Conservation (phyloP, 2,888 invertebrate genomes). For the Xestia sexstrigata region DNA sequence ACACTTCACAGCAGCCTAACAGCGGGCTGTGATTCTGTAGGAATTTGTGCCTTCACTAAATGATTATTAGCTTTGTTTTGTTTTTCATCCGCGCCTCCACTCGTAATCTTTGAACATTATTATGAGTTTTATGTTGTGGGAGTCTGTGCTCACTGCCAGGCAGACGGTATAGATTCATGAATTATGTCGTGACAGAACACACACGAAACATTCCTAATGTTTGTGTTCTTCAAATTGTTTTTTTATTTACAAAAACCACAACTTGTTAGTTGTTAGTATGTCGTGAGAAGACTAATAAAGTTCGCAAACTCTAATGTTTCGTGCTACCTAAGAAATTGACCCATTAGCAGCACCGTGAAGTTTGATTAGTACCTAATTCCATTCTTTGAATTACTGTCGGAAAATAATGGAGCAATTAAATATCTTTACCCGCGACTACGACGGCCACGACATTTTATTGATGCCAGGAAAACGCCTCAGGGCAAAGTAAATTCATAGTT, state of each 20-base stretch:
- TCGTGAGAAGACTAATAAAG: conserved; percentile 8
- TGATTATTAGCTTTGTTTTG: conserved; percentile 82
- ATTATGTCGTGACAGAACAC: conserved; percentile 60
- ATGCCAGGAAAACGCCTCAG: conserved; percentile 25
- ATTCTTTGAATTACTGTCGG: conserved; percentile 40
- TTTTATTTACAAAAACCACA: background rate
- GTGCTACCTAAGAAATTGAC: conserved; percentile 1
- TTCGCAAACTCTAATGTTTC: background rate
- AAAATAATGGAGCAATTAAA: conserved; percentile 53
- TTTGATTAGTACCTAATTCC: conserved; percentile 42
- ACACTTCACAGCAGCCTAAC: conserved; percentile 76
- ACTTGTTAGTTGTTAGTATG: background rate
- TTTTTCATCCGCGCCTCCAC: conserved; percentile 79
- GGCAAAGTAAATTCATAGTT: conserved; percentile 47
- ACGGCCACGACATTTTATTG: conserved; percentile 37
- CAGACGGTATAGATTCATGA: conserved; percentile 60
- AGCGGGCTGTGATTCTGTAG: conserved; percentile 78
- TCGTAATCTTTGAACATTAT: conserved; percentile 82
- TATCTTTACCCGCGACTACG: conserved; percentile 25
- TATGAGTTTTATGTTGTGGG: conserved; percentile 79
- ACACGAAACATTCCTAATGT: conserved; percentile 34
- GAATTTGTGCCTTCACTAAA: conserved; percentile 84
- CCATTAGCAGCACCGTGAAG: conserved; percentile 22
- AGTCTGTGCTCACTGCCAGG: conserved; percentile 61
- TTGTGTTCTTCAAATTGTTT: conserved; percentile 1